These are phyloP conservation scores for Orchesellides sinensis DNA, from an alignment of 2,888 invertebrate genomes.

Conservation along the genomic window DNA sequence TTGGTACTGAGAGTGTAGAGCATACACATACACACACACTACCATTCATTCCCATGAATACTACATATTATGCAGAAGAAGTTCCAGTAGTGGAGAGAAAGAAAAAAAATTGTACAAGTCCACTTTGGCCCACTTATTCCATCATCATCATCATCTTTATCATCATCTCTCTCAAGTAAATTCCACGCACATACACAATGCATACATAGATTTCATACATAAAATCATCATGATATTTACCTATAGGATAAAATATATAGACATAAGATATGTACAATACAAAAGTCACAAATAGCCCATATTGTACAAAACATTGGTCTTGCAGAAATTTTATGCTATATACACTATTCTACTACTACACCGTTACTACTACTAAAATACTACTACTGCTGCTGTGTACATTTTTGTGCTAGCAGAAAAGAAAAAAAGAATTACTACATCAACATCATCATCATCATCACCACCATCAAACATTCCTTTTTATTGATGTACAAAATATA, in stretches of 20 bases:
- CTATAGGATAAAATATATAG: not conserved
- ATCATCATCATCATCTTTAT: constrained; percentile 52
- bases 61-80: constrained; percentile 40
- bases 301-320: not conserved
- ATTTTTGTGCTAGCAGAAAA: constrained; percentile 9
- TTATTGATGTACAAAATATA: not conserved
- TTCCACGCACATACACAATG: constrained; percentile 52
- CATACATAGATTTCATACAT: not conserved
- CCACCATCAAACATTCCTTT: constrained; percentile 18
- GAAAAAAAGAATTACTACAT: constrained; percentile 31
- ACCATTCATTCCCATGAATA: constrained; percentile 5
- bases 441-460: constrained; percentile 33
- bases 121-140: constrained; percentile 64
- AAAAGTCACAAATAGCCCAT: too few relatives aligned
- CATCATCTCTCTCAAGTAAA: constrained; percentile 36
- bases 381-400: constrained; percentile 1
- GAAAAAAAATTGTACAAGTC: constrained; percentile 48
- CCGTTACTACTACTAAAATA: constrained; percentile 2
- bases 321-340: not conserved
- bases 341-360: not conserved
- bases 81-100: constrained; percentile 4
- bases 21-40: not conserved
- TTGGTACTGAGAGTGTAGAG: not conserved
- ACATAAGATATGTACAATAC: not conserved
- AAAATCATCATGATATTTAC: not conserved